Evolutionary conservation across 1,140 invertebrate species (phyloP).

Genomic region (Drosophila triauraria): DNA sequence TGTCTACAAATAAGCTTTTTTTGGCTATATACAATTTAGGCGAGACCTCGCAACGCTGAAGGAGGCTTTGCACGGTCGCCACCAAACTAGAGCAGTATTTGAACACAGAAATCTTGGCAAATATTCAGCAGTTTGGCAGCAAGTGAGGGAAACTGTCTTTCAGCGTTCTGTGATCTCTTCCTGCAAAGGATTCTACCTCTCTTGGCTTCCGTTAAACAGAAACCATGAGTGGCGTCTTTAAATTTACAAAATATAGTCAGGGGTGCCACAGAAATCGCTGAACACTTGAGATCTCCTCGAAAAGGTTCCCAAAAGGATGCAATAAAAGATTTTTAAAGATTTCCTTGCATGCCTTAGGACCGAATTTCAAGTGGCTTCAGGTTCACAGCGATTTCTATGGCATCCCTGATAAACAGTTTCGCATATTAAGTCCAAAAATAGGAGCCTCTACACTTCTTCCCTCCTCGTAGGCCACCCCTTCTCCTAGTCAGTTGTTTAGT

Average conservation of each 20-base stretch:
- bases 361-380: background rate
- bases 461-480: background rate
- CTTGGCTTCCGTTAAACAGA: conserved; percentile 28
- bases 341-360: background rate
- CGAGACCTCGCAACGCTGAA: conserved; percentile 2
- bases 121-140: conserved; percentile 7
- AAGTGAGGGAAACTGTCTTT: conserved; percentile 1
- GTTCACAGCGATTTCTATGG: background rate
- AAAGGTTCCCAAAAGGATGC: background rate
- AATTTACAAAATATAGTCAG: conserved; percentile 28
- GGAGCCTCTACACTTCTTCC: conserved; percentile 58
- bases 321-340: no score
- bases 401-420: conserved; percentile 9
- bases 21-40: conserved; percentile 64
- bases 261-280: background rate
- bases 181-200: conserved; percentile 4
- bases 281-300: background rate
- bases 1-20: conserved; percentile 34
- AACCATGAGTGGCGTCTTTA: background rate
- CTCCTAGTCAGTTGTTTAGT: conserved; percentile 18
- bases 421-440: conserved; percentile 36
- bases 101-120: background rate
- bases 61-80: background rate
- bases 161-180: background rate
- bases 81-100: background rate